Conservation (phyloP, 2,888 invertebrate species). For the Malachius bipustulatus region DNA sequence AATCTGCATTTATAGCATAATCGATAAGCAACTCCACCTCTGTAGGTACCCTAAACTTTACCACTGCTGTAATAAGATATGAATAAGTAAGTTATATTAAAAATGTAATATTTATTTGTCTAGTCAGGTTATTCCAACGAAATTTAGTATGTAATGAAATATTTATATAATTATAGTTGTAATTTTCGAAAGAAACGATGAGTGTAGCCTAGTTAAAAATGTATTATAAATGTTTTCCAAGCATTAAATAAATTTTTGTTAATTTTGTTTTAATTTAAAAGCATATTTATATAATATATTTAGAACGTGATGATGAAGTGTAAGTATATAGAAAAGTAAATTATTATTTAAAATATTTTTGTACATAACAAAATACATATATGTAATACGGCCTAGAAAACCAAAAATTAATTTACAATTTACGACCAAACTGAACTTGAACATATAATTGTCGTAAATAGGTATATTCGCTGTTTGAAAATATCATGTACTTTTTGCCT, state of each 20-base stretch:
- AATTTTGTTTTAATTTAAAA: too few relatives aligned
- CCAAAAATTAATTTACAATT: conserved; percentile 32
- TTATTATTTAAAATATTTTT: conserved; percentile 27
- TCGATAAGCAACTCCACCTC: too few relatives aligned
- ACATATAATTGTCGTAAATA: too few relatives aligned
- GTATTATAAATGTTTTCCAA: conserved; percentile 18
- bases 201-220: conserved; percentile 27
- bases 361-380: conserved; percentile 33
- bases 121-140: conserved; percentile 36
- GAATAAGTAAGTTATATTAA: conserved; percentile 6
- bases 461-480: too few relatives aligned
- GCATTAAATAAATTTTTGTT: conserved; percentile 14
- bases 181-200: conserved; percentile 17
- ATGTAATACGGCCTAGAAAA: conserved; percentile 38
- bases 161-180: conserved; percentile 21
- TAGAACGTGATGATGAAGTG: conserved; percentile 6
- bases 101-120: conserved; percentile 18
- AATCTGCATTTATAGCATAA: too few relatives aligned
- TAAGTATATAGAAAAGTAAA: conserved; percentile 11
- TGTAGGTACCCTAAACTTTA: too few relatives aligned
- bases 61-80: too few relatives aligned
- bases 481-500: too few relatives aligned
- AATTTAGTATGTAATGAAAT: conserved; percentile 8
- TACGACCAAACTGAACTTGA: conserved; percentile 5
- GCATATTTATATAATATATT: too few relatives aligned